A percentile compares a stretch with the other conserved stretches of the same genome.
Conservation (phyloP, 2,113 vertebrate species). For the Theristicus caerulescens region DNA sequence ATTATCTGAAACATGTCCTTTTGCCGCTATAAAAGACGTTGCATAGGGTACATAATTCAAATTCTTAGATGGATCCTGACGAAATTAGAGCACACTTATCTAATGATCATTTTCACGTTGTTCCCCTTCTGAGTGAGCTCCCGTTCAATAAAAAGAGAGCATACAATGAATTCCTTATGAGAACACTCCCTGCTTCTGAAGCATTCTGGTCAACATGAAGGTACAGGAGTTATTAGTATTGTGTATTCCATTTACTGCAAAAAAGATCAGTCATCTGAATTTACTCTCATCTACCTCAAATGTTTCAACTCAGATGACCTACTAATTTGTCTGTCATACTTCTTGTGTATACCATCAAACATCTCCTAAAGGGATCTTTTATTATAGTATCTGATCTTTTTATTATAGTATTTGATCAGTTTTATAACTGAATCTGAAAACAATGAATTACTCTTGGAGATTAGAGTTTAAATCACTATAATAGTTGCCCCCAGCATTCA, state of each 20-base stretch:
- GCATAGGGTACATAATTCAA: background rate
- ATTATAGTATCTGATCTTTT: background rate
- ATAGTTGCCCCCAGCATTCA: slow-evolving; percentile 1
- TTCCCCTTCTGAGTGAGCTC: background rate
- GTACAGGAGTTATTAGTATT: background rate
- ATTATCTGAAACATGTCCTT: background rate
- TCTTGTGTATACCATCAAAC: background rate
- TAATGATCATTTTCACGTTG: background rate
- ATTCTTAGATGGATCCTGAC: background rate
- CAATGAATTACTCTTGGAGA: background rate
- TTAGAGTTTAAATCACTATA: slow-evolving; percentile 20
- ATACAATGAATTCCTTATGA: background rate
- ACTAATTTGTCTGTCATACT: background rate
- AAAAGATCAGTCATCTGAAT: background rate
- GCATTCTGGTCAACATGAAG: background rate
- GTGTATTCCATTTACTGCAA: background rate
- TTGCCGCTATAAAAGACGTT: background rate
- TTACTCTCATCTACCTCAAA: background rate
- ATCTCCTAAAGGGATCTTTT: background rate
- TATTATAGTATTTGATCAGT: background rate
- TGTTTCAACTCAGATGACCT: background rate
- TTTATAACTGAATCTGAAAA: background rate
- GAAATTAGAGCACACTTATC: background rate
- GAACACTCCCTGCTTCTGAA: background rate
- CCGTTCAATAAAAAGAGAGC: background rate